Evolutionary conservation across 2,113 vertebrate species (phyloP), one percentile per base, ranked within the genome.

Genomic region (Psittacula cyanocephala): DNA sequence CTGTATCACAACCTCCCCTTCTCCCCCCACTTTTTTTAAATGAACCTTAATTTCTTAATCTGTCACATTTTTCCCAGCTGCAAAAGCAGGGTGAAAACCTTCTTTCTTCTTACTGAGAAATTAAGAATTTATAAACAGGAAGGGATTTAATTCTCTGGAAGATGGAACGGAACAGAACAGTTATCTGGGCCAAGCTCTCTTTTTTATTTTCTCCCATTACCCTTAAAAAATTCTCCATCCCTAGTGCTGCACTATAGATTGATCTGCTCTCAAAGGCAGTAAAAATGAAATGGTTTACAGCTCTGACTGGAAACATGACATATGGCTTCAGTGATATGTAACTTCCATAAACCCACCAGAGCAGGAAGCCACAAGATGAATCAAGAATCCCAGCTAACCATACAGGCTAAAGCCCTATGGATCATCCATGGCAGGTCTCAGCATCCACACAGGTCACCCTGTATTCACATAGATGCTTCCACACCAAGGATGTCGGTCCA

Each of bases 221-320:
- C 72, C 64, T 93, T 86, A 89, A 87, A 94, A 93, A 87, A 67
- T 86, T 93, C 82, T 62, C 79, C 41, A 63, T 89, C 85, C 53
- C 81, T 46, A 47, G n/a, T 47, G 67, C 89, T 70, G 86, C 81
- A 49, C 69, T 86, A 68, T 4, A 85, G 91, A 93, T 83, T 63
- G 71, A 88, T 95, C 86, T 81, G 77, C 92, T 93, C 86, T 86
- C 68, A 76, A 74, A 67, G 80, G 92, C 89, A 86, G 88, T 89
- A 93, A 90, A 94, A 96, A 87, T 33, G 89, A 80, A 91, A 90
- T 67, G 68, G 93, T 95, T 96, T 88, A 91, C 88, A 91, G 93
- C 91, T 76, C 93, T 95, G 91, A 89, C 95, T 82, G 84, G 90
- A 93, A 96, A 83, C 64, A 31, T 74, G 93, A 91, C 93, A 89